These are phyloP conservation scores for Brachionus rotundiformis DNA, from an alignment of 1,140 invertebrate genomes.

Conservation along the genomic window DNA sequence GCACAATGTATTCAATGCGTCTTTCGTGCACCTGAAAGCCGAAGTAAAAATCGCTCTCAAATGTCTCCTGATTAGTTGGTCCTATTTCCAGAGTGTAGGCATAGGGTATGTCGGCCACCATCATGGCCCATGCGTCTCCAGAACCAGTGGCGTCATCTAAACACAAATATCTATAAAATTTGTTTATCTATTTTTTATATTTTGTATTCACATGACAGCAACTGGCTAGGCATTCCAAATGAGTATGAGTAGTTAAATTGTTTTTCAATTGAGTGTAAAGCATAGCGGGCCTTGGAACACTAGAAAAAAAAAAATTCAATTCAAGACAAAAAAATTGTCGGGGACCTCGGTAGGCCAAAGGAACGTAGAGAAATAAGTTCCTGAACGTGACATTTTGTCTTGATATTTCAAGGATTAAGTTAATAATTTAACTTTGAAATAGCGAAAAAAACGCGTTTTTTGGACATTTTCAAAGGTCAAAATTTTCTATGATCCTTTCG, in stretches of 20 bases:
- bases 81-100: conserved; percentile 31
- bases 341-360: no score
- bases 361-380: no score
- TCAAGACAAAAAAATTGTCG: no score
- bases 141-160: conserved; percentile 24
- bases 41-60: neutral
- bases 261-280: neutral
- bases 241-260: conserved; percentile 31
- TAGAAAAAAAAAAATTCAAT: neutral
- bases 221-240: conserved; percentile 8
- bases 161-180: neutral
- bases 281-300: conserved; percentile 17
- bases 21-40: conserved; percentile 12
- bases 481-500: no score
- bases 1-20: neutral
- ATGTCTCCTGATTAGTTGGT: neutral
- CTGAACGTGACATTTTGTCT: no score
- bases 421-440: no score
- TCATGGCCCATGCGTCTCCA: neutral
- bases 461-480: no score
- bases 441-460: no score
- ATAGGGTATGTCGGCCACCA: conserved; percentile 34
- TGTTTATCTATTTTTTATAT: neutral
- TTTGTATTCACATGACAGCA: conserved; percentile 17
- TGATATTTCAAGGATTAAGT: no score